These are phyloP conservation scores for Coelopa frigida DNA, from an alignment of 1,140 invertebrate species.

Conservation along the genomic window DNA sequence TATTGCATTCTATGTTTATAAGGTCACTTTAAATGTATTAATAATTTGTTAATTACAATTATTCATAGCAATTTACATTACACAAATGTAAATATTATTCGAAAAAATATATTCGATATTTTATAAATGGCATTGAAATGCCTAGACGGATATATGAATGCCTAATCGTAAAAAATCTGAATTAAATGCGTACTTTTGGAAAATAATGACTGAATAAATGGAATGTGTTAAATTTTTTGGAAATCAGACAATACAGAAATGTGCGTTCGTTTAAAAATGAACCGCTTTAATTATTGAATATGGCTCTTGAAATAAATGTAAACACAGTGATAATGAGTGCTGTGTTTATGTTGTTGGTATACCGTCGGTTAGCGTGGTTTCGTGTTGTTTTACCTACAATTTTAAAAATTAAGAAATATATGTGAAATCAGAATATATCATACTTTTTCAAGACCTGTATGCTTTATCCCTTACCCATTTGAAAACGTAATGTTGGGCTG, in stretches of 20 bases:
- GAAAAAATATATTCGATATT: not conserved
- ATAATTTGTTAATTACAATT: not conserved
- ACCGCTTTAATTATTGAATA: slow-evolving; percentile 12
- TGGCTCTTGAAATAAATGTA: slow-evolving; percentile 26
- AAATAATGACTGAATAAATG: not conserved
- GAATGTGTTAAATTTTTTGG: not conserved
- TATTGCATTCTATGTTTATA: not conserved
- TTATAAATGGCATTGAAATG: not conserved
- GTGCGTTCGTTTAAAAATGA: not conserved
- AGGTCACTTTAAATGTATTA: not conserved
- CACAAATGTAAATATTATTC: not conserved
- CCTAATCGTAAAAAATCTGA: not conserved
- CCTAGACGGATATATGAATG: not conserved
- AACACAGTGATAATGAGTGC: slow-evolving; percentile 27
- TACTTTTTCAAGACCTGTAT: not conserved
- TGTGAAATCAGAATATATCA: not conserved
- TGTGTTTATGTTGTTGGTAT: slow-evolving; percentile 32
- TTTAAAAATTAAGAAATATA: not conserved
- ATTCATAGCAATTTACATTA: slow-evolving; percentile 2
- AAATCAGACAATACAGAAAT: not conserved
- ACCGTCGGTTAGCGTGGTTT: slow-evolving; percentile 28
- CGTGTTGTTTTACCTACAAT: slow-evolving; percentile 58
- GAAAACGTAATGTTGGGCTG: slow-evolving; percentile 79
- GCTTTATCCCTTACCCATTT: slow-evolving; percentile 60
- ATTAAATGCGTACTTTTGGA: not conserved